Evolutionary conservation across 2,888 invertebrate species (phyloP).

Genomic region (Drosophila recens): DNA sequence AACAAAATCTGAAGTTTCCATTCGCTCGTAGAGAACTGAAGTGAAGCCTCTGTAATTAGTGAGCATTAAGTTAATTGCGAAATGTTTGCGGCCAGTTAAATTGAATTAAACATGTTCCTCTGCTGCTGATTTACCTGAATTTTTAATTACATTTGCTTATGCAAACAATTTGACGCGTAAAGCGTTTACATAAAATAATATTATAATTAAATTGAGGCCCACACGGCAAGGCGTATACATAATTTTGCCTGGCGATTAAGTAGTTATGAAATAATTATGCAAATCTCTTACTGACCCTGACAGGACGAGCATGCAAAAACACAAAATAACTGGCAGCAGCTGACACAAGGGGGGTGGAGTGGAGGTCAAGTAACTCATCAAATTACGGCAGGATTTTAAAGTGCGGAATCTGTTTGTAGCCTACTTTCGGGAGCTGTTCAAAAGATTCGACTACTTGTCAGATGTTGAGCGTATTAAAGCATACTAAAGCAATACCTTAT

Average conservation of each 20-base stretch:
- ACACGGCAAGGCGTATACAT: slow-evolving; percentile 25
- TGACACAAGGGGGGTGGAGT: background rate
- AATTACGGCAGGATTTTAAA: slow-evolving; percentile 1
- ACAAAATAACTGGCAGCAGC: slow-evolving; percentile 10
- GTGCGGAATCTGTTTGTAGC: slow-evolving; percentile 3
- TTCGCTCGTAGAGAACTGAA: background rate
- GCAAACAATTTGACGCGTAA: slow-evolving; percentile 50
- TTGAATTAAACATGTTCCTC: slow-evolving; percentile 32
- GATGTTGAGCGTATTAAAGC: slow-evolving; percentile 14
- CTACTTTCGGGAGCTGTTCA: slow-evolving; percentile 12
- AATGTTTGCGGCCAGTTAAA: slow-evolving; percentile 46
- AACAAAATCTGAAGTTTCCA: slow-evolving; percentile 7
- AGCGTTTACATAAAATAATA: slow-evolving; percentile 60
- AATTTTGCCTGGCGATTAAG: slow-evolving; percentile 52
- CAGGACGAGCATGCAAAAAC: background rate
- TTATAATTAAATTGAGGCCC: slow-evolving; percentile 58
- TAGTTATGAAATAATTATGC: slow-evolving; percentile 52
- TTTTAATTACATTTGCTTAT: slow-evolving; percentile 73
- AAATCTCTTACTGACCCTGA: slow-evolving; percentile 50
- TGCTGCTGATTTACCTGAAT: slow-evolving; percentile 31
- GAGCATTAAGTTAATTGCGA: slow-evolving; percentile 51
- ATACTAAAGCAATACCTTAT: slow-evolving; percentile 18
- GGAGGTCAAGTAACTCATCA: slow-evolving; percentile 1
- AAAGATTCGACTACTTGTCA: slow-evolving; percentile 15
- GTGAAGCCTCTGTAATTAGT: slow-evolving; percentile 35